phyloP scores from a whole-genome alignment of 92 coral and sea anemone species.

The Blastomussa wellsi region DNA sequence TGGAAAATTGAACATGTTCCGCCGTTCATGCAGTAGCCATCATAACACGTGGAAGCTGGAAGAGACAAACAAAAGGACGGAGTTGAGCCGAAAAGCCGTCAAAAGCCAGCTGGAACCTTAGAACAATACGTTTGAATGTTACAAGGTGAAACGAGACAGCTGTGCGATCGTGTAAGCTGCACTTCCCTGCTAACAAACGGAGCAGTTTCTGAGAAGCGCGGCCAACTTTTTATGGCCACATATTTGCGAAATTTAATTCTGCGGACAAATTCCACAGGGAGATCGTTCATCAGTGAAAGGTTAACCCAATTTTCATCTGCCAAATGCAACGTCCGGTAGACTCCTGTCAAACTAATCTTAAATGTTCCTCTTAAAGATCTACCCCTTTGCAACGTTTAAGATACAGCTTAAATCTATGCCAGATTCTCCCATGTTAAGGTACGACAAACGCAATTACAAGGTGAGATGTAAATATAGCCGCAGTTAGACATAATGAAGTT shows the following conservation, averaged over 20 bases:
- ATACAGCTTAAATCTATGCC: constrained; percentile 2
- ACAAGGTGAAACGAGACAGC: constrained; percentile 51
- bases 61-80: constrained; percentile 44
- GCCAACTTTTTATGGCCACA: constrained; percentile 10
- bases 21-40: constrained; percentile 77
- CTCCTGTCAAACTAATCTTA: constrained; percentile 34
- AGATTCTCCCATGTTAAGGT: constrained; percentile 1
- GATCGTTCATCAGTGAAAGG: constrained; percentile 19
- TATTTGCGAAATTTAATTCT: constrained; percentile 41
- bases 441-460: constrained; percentile 14
- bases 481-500: constrained; percentile 28
- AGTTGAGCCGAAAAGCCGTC: constrained; percentile 46
- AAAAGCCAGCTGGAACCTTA: constrained; percentile 66
- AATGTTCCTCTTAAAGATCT: not conserved
- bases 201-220: not conserved
- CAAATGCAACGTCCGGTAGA: constrained; percentile 11
- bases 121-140: constrained; percentile 41
- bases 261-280: constrained; percentile 42
- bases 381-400: constrained; percentile 6
- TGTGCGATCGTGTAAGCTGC: constrained; percentile 19
- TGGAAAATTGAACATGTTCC: constrained; percentile 65
- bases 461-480: constrained; percentile 39
- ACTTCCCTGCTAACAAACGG: constrained; percentile 12
- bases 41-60: constrained; percentile 84
- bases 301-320: constrained; percentile 24